Base-by-base conservation (phyloP, 2,113 vertebrate species). In the Aegotheles bennettii region DNA sequence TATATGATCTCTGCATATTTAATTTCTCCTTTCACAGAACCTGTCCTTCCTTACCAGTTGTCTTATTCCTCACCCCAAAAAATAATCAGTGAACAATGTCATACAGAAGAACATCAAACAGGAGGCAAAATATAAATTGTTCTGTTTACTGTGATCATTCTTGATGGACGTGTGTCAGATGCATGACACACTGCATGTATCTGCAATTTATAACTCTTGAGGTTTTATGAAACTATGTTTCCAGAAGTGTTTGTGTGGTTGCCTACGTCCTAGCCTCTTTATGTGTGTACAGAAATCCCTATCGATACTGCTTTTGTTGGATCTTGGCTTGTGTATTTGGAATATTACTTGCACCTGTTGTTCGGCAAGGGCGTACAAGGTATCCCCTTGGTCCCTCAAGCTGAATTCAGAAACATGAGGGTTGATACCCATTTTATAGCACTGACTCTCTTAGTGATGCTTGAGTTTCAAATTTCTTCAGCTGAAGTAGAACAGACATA, bases 401-500 rank as follows among this genome's bases (percentile, higher is more conserved):
- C 73, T 0, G 0, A 56, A 12, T 23, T 8, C 11, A 65, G 50
- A 74, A 74, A 24, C 7, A 0, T 4, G 26, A 68, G 51, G 31
- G 7, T 11, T 77, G 20, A 13, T 56, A 33, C 56, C 28, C 3
- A 3, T 67, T 70, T n/a, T 43, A 19, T 7, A 51, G 29, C 33
- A 42, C 11, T 47, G 28, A 6, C 7, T 67, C 29, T 69, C 4
- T 51, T 56, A 26, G 13, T 21, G 69, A n/a, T 60, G 23, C 40
- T 59, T 68, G 48, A 33, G 2, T 48, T 89, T 48, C 1, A 0
- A 54, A 1, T 59, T 84, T 81, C 13, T 81, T 43, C 12, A 45
- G 24, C 19, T 15, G 38, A 54, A 76, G 19, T 11, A 54, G 31
- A 60, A 40, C 5, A 69, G 64, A 5, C 42, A 3, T 3, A 36